phyloP scores from a whole-genome alignment of 2,888 invertebrate species.

The Volucella inanis region DNA sequence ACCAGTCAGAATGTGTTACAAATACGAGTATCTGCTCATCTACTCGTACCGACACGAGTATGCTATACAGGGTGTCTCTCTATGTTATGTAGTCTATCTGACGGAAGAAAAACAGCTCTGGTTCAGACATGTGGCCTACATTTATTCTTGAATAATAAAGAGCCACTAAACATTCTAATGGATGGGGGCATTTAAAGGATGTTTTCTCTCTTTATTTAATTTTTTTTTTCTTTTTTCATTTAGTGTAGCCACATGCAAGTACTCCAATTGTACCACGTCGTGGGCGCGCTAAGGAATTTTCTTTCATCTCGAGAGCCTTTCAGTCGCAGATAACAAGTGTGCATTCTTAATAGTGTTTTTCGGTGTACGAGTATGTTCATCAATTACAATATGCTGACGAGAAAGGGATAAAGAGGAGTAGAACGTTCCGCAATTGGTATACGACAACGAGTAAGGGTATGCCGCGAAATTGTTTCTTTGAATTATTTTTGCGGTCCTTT shows the following conservation, averaged over 20 bases:
- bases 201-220: neutral
- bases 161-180: constrained; percentile 71
- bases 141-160: constrained; percentile 67
- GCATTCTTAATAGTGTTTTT: constrained; percentile 38
- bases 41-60: constrained; percentile 3
- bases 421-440: too few species aligned
- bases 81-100: neutral
- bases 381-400: neutral
- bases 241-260: neutral
- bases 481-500: too few species aligned
- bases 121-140: constrained; percentile 69
- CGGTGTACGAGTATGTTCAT: constrained; percentile 3
- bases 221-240: neutral
- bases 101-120: constrained; percentile 32
- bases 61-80: neutral
- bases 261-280: constrained; percentile 28
- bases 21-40: neutral
- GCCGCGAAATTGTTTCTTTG: too few species aligned
- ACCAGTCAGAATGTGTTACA: constrained; percentile 2
- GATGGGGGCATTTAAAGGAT: constrained; percentile 41
- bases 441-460: too few species aligned
- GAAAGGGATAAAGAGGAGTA: too few species aligned
- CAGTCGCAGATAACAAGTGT: constrained; percentile 21
- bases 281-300: neutral
- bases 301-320: constrained; percentile 11